A percentile compares a stretch with the other conserved stretches of the same genome.
These are phyloP conservation scores for Pseudorhombus dupliciocellatus DNA, from an alignment of 2,113 vertebrate species.

Conservation along the genomic window DNA sequence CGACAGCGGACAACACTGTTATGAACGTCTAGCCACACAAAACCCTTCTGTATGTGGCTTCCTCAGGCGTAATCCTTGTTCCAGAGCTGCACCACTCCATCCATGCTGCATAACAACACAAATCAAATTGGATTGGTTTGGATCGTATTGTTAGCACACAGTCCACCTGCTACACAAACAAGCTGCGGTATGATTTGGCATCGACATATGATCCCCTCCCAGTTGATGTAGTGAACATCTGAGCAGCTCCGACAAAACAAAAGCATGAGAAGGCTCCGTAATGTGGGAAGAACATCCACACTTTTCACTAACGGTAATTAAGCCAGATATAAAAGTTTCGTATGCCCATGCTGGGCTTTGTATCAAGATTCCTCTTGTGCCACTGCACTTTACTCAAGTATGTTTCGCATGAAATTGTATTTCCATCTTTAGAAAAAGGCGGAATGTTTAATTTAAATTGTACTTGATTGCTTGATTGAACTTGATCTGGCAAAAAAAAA, in stretches of 20 bases:
- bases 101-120: slow-evolving; percentile 55
- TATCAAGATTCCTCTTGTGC: not conserved
- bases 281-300: slow-evolving; percentile 1
- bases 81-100: slow-evolving; percentile 36
- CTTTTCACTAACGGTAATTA: not conserved
- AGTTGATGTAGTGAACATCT: slow-evolving; percentile 59
- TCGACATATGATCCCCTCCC: slow-evolving; percentile 52
- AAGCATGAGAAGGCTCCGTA: slow-evolving; percentile 10
- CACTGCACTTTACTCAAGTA: no score
- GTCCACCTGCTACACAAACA: slow-evolving; percentile 66
- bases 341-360: slow-evolving; percentile 14
- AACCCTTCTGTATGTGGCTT: slow-evolving; percentile 52
- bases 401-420: not conserved
- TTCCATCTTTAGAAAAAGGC: no score
- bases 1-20: slow-evolving; percentile 21
- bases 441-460: no score
- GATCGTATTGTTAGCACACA: slow-evolving; percentile 63
- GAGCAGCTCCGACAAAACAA: slow-evolving; percentile 18
- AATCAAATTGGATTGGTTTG: slow-evolving; percentile 60
- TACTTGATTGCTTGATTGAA: no score
- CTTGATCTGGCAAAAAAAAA: no score
- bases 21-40: slow-evolving; percentile 20
- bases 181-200: slow-evolving; percentile 58
- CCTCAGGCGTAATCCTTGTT: slow-evolving; percentile 42
- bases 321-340: not conserved